Conservation (phyloP, 35 echinoderm and acorn worm species). For the Stichopus chloronotus region DNA sequence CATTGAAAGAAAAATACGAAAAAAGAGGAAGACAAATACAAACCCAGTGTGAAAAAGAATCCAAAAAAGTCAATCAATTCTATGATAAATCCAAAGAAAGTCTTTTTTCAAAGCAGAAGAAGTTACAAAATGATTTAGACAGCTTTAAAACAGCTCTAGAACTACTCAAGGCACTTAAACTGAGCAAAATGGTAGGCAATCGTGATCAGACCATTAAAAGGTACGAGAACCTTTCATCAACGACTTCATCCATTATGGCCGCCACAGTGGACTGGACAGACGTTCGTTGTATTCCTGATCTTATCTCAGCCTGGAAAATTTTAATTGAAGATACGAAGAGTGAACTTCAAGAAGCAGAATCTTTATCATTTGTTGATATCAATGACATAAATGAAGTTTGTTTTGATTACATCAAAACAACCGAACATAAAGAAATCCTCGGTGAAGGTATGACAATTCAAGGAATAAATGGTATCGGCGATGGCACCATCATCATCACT, state of each 20-base stretch:
- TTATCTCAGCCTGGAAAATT: neutral
- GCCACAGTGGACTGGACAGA: neutral
- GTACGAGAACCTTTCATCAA: neutral
- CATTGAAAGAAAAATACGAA: neutral
- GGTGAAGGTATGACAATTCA: neutral
- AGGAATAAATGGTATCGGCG: neutral
- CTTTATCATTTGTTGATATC: neutral
- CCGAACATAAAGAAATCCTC: neutral
- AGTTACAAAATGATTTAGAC: no score
- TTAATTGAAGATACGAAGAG: neutral
- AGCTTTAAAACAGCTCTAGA: no score
- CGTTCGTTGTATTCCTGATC: neutral
- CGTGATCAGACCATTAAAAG: neutral
- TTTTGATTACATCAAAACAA: neutral
- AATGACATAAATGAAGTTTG: neutral
- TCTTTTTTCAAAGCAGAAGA: neutral
- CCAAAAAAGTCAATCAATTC: no score
- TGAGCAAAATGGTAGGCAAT: neutral
- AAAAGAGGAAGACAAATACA: neutral
- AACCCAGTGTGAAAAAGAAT: neutral
- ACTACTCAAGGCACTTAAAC: no score
- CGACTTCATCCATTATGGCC: neutral
- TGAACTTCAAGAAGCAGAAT: neutral
- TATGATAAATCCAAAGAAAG: neutral
- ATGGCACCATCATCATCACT: slow-evolving; percentile 13